These are phyloP conservation scores for Leucophora obtusa DNA, from an alignment of 2,888 invertebrate genomes.

Conservation along the genomic window DNA sequence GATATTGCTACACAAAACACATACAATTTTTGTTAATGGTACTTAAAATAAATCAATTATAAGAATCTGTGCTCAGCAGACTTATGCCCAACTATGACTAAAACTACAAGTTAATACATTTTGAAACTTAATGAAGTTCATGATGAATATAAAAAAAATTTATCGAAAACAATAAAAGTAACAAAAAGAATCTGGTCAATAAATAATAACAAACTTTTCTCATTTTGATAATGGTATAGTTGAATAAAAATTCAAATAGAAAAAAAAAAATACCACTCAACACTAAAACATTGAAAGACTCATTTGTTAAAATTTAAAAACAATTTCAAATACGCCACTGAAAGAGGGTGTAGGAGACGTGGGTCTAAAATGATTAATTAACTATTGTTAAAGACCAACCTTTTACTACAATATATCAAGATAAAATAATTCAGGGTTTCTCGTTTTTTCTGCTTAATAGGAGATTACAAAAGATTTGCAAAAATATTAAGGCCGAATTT, in stretches of 20 bases:
- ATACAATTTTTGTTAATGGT: no score
- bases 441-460: not conserved
- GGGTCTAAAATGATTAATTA: slow-evolving; percentile 42
- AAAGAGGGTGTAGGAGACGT: not conserved
- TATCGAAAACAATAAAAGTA: slow-evolving; percentile 10
- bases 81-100: no score
- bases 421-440: not conserved
- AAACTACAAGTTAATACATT: slow-evolving; percentile 25
- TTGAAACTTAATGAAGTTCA: slow-evolving; percentile 39
- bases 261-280: not conserved
- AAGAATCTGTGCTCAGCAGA: no score
- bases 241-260: slow-evolving; percentile 6
- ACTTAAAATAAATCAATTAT: no score
- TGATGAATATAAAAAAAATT: slow-evolving; percentile 10
- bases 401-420: not conserved
- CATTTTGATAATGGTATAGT: slow-evolving; percentile 54
- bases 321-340: no score
- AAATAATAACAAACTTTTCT: slow-evolving; percentile 55
- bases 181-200: slow-evolving; percentile 43
- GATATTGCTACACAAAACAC: no score
- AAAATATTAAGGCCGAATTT: slow-evolving; percentile 18
- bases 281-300: not conserved
- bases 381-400: slow-evolving; percentile 25
- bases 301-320: not conserved
- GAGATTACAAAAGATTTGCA: not conserved